Conservation (phyloP, 2,888 invertebrate species). For the Silvanus unidentatus region DNA sequence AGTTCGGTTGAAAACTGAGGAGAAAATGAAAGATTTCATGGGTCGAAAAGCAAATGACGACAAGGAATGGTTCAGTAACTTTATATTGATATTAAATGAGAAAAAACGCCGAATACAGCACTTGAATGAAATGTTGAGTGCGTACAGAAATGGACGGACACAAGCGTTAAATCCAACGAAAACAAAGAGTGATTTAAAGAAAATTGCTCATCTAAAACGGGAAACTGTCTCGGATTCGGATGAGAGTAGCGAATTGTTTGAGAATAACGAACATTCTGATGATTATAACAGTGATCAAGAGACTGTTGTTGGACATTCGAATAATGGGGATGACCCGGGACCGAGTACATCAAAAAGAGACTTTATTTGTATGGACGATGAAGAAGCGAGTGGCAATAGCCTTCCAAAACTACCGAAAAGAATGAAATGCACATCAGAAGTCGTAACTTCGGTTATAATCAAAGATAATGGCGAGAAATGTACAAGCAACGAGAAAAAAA, state of each 20-base stretch:
- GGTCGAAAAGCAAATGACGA: constrained; percentile 29
- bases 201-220: constrained; percentile 5
- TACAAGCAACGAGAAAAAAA: constrained; percentile 3
- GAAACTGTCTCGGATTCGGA: constrained; percentile 26
- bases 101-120: constrained; percentile 40
- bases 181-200: too few relatives aligned
- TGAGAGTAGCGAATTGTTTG: constrained; percentile 8
- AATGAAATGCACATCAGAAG: constrained; percentile 11
- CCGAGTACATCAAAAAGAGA: constrained; percentile 22
- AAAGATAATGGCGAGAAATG: constrained; percentile 4
- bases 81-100: constrained; percentile 38
- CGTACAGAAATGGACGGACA: constrained; percentile 8
- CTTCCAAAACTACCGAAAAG: constrained; percentile 20
- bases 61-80: constrained; percentile 32
- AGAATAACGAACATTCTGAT: constrained; percentile 5
- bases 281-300: constrained; percentile 26
- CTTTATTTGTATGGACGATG: constrained; percentile 17
- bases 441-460: constrained; percentile 1
- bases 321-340: constrained; percentile 2
- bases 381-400: constrained; percentile 11
- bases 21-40: constrained; percentile 27
- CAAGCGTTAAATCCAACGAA: too few relatives aligned
- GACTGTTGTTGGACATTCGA: constrained; percentile 11
- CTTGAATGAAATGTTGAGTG: constrained; percentile 36
- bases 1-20: constrained; percentile 20